Percentiles rank a stretch among this genome's conserved stretches.
Evolutionary conservation across 2,888 invertebrate genomes (phyloP).

Genomic region (Kuschelorhynchus macadamiae): DNA sequence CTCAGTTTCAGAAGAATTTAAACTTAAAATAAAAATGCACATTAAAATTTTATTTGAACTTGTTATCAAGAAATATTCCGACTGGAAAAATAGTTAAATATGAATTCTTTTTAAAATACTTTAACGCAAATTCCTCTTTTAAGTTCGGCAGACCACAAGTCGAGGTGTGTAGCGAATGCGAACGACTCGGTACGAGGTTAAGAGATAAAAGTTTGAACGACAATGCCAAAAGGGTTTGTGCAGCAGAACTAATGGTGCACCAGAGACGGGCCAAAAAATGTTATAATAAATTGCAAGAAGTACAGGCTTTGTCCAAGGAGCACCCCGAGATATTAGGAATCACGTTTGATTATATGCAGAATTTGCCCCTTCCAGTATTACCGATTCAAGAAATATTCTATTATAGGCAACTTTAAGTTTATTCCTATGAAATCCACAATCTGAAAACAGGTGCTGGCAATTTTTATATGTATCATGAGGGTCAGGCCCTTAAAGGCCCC

Average conservation of each 20-base stretch:
- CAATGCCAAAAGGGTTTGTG: slow-evolving; percentile 15
- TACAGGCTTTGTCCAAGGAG: not conserved
- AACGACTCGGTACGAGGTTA: slow-evolving; percentile 5
- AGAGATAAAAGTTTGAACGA: not conserved
- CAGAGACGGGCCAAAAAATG: slow-evolving; percentile 10
- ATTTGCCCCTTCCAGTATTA: slow-evolving; percentile 17
- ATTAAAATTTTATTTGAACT: slow-evolving; percentile 4
- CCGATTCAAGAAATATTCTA: slow-evolving; percentile 7
- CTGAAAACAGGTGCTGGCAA: slow-evolving; percentile 8
- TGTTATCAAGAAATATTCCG: not conserved
- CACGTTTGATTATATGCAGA: slow-evolving; percentile 4
- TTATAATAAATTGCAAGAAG: slow-evolving; percentile 18
- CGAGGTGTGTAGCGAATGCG: slow-evolving; percentile 7
- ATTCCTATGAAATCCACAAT: not conserved
- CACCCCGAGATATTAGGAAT: slow-evolving; percentile 4
- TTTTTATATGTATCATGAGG: slow-evolving; percentile 51
- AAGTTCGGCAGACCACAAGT: not conserved
- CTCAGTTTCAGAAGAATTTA: not conserved
- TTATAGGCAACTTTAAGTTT: slow-evolving; percentile 8
- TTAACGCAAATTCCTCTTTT: not conserved
- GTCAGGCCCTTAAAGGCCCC: slow-evolving; percentile 50
- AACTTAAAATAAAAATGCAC: slow-evolving; percentile 8
- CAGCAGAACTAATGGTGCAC: slow-evolving; percentile 18
- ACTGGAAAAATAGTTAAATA: not conserved
- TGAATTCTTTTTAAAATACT: slow-evolving; percentile 6